These are phyloP conservation scores for Allacma fusca DNA, from an alignment of 2,888 invertebrate genomes.

Conservation along the genomic window DNA sequence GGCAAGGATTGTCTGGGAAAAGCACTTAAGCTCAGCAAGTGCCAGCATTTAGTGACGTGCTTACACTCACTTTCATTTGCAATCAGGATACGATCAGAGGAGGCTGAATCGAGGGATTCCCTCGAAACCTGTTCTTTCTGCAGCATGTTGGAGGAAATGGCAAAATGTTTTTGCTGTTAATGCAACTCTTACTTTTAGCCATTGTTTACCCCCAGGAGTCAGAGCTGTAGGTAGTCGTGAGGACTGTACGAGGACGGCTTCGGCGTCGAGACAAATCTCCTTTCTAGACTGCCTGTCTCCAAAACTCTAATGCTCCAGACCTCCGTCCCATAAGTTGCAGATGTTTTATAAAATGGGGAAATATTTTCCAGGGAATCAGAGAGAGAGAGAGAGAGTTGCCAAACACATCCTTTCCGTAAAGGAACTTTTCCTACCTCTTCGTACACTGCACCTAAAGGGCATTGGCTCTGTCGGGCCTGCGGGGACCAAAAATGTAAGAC, in stretches of 20 bases:
- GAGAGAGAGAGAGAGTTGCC: too few relatives aligned
- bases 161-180: neutral
- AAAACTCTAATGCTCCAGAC: too few relatives aligned
- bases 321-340: neutral
- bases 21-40: too few relatives aligned
- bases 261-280: neutral
- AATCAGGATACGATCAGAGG: neutral
- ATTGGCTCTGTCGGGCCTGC: too few relatives aligned
- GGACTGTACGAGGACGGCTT: neutral
- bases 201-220: neutral
- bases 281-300: constrained; percentile 14
- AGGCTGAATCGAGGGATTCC: neutral
- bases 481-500: too few relatives aligned
- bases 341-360: too few relatives aligned
- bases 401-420: too few relatives aligned
- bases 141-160: neutral
- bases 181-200: constrained; percentile 7
- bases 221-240: neutral
- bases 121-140: neutral
- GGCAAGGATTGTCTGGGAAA: too few relatives aligned
- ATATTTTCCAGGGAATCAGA: too few relatives aligned
- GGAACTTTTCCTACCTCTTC: too few relatives aligned
- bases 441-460: too few relatives aligned
- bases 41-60: too few relatives aligned
- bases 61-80: constrained; percentile 1